Base-by-base conservation (phyloP, 2,113 vertebrate genomes). In the Fukomys damarensis region DNA sequence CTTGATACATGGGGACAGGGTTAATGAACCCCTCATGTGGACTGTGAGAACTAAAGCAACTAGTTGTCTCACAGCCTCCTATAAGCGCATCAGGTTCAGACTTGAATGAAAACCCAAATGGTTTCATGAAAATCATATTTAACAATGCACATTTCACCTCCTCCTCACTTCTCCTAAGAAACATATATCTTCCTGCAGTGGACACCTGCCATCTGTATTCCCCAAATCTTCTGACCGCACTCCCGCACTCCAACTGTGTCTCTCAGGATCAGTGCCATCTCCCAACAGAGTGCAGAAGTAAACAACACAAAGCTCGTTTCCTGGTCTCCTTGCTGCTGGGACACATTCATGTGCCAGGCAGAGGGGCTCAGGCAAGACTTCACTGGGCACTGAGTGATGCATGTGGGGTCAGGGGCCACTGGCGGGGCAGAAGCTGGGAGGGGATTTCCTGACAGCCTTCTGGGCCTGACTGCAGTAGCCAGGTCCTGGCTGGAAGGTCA, bases 81-180 rank as follows among this genome's bases (percentile, higher is more conserved):
- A 1, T 20, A 82, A 20, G 35, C 28, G 43, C 70, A 70, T 65
- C 14, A 92, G 63, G 63, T 68, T 2, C 72, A 49, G 19, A 3
- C 14, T 76, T 81, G 35, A 4, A 41, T 80, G 9, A 89, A 81
- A 95, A 83, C 24, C 0, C 28, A 72, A 91, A 9, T 41, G n/a
- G n/a, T 72, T 61, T 81, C 49, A 88, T 70, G 58, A 89, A 93
- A 92, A 85, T 52, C 32, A 38, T 65, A 89, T 63, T 59, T 80
- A n/a, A 68, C 90, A 66, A 68, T 35, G 30, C 58, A 52, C 80
- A 43, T 63, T 88, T 41, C 49, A 85, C 30, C 19, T 41, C 77
- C 35, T 17, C 66, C 9, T 6, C 20, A 2, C 9, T 49, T 58
- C 72, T 41, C 66, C 61, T 54, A 26, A 89, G 52, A 86, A 66